Percentiles rank a stretch among this genome's conserved stretches.
Conservation (phyloP, 2,113 vertebrate species). For the Sialia sialis region DNA sequence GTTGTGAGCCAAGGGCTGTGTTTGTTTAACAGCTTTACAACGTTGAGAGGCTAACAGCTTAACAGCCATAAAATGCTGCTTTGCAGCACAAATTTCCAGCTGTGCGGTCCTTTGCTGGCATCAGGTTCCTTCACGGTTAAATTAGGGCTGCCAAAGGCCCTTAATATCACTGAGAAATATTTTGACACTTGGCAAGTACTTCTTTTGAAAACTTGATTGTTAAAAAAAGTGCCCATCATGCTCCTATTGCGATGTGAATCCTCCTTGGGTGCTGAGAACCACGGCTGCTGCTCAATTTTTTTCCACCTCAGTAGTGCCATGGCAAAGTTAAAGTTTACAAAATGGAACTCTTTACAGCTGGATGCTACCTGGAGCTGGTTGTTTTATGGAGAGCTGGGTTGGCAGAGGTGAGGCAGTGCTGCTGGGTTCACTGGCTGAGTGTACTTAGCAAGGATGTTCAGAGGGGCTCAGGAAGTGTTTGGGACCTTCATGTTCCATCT, state of each 20-base stretch:
- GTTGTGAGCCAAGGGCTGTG: slow-evolving; percentile 1
- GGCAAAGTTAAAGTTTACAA: background rate
- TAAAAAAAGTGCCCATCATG: background rate
- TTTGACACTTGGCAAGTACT: background rate
- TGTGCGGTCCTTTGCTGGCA: background rate
- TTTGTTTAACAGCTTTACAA: slow-evolving; percentile 23
- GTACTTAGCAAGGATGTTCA: background rate
- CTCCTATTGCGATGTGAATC: background rate
- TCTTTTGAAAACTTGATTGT: background rate
- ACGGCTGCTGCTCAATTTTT: background rate
- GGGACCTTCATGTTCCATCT: background rate
- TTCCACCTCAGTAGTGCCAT: rapidly evolving
- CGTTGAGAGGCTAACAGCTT: background rate
- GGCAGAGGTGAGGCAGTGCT: background rate
- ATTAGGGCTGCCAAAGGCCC: background rate
- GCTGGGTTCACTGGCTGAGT: background rate
- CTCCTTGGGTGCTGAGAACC: background rate
- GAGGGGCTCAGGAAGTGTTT: background rate
- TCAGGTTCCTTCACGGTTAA: background rate
- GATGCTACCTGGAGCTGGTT: background rate
- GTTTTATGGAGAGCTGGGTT: background rate
- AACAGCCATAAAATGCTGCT: slow-evolving; percentile 8
- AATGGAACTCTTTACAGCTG: background rate
- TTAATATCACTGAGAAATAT: background rate
- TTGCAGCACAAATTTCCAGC: background rate